phyloP scores from a whole-genome alignment of 1,140 invertebrate species.

The Carposina sasakii region DNA sequence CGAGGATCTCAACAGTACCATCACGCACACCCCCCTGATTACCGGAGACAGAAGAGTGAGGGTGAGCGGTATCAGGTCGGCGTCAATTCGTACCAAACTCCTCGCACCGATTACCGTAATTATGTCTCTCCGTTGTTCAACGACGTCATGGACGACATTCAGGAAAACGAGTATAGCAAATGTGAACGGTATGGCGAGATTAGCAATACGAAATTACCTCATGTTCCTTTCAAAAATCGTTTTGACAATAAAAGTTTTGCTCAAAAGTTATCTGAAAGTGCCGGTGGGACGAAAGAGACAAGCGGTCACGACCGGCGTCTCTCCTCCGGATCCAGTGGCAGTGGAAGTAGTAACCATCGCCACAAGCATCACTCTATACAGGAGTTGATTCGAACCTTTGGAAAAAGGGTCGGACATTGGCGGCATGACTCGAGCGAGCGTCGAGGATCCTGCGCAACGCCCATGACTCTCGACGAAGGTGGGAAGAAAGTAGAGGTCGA shows the following conservation, averaged over 20 bases:
- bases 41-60: conserved; percentile 32
- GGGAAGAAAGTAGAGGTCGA: conserved; percentile 63
- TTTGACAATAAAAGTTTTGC: conserved; percentile 74
- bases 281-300: conserved; percentile 26
- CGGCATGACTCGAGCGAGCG: conserved; percentile 75
- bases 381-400: conserved; percentile 81
- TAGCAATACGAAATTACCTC: conserved; percentile 48
- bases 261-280: conserved; percentile 61
- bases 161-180: conserved; percentile 66
- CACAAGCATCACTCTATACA: conserved; percentile 80
- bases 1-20: conserved; percentile 27
- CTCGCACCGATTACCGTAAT: conserved; percentile 47
- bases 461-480: conserved; percentile 59
- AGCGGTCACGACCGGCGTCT: conserved; percentile 35
- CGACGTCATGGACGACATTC: conserved; percentile 67
- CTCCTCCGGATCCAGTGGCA: conserved; percentile 43
- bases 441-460: conserved; percentile 70
- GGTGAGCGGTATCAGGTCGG: conserved; percentile 43
- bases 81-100: conserved; percentile 38
- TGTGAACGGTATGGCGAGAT: conserved; percentile 69
- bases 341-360: conserved; percentile 62
- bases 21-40: conserved; percentile 37
- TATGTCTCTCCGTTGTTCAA: conserved; percentile 57
- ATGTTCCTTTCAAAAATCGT: conserved; percentile 47
- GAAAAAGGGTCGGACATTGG: conserved; percentile 78